phyloP scores from a whole-genome alignment of 2,113 vertebrate species.

The Rhadina sibilatrix region DNA sequence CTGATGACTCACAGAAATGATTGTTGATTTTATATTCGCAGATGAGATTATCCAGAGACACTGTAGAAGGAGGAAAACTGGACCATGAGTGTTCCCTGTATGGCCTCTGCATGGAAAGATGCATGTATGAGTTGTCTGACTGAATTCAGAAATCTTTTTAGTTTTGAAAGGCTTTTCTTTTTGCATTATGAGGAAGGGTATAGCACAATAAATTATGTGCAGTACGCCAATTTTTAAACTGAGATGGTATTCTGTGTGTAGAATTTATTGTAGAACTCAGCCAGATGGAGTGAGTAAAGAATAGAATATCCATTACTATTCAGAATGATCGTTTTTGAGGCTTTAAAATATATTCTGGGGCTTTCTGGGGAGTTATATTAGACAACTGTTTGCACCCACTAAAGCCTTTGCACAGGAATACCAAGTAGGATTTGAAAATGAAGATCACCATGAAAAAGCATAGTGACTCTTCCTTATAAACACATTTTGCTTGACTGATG shows the following conservation, averaged over 20 bases:
- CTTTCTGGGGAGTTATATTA: slow-evolving; percentile 17
- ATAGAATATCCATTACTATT: not conserved
- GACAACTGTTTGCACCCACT: slow-evolving; percentile 9
- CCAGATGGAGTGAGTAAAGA: not conserved
- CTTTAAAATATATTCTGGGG: not conserved
- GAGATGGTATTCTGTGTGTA: not conserved
- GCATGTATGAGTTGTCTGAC: not conserved
- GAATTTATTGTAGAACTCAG: not conserved
- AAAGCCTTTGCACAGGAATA: not conserved
- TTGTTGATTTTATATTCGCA: not conserved
- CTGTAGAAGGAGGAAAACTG: not conserved
- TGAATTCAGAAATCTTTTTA: not conserved
- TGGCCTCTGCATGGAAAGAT: not conserved
- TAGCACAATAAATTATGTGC: not conserved
- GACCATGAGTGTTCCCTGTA: not conserved
- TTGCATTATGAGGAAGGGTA: not conserved
- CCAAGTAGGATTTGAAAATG: slow-evolving; percentile 12
- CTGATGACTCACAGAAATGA: not conserved
- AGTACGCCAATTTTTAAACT: not conserved
- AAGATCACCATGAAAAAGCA: slow-evolving; percentile 19
- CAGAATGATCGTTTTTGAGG: not conserved
- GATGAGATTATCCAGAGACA: not conserved
- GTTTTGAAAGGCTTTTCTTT: not conserved
- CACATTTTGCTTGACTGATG: slow-evolving; percentile 46
- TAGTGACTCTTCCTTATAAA: slow-evolving; percentile 15